Evolutionary conservation across 1,140 invertebrate species (phyloP), one percentile per base, ranked within the genome.

Genomic region (Conopomorpha cramerella): DNA sequence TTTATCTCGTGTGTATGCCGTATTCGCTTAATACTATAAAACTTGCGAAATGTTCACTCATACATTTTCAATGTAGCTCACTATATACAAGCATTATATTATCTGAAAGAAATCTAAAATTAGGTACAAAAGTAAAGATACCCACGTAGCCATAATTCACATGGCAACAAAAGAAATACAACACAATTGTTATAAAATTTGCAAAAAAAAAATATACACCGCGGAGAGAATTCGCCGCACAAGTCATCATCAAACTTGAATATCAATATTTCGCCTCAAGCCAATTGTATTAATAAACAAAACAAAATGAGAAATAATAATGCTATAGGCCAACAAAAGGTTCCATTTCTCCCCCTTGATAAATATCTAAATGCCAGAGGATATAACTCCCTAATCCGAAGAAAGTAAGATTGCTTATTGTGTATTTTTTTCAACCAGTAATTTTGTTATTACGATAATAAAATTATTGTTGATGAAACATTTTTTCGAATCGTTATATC

Each of bases 261-360:
- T 76, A 76, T 76, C 67, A 76, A 76, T 76, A 72, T 76, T 76
- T 65, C 71, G 71, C 71, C 71, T 57, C 60, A 49, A 60, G 71
- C 71, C 65, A 76, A 76, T 76, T 72, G 67, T 72, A 72, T 76
- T 76, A 76, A 76, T 72, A 76, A 76, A 76, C 71, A 76, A 76
- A 76, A 76, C 67, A 76, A 76, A 76, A 76, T 76, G 66, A 68
- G 60, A 76, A 72, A 76, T 76, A 76, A 76, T 72, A 76, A 72
- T 63, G 66, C 70, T 74, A 74, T 68, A 68, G 70, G 63, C 67
- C 56, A 74, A 74, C 70, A 74, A 74, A 72, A 74, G 67, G 62
- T 68, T 68, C 65, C 63, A 74, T 72, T 72, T 71, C 65, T 72
- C 65, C 70, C 70, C 63, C 38, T 54, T 51, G 46, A 58, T 55